Percentiles rank a stretch among this genome's conserved stretches.
Evolutionary conservation across 2,888 invertebrate genomes (phyloP).

Genomic region (Cacoxenus indagator): DNA sequence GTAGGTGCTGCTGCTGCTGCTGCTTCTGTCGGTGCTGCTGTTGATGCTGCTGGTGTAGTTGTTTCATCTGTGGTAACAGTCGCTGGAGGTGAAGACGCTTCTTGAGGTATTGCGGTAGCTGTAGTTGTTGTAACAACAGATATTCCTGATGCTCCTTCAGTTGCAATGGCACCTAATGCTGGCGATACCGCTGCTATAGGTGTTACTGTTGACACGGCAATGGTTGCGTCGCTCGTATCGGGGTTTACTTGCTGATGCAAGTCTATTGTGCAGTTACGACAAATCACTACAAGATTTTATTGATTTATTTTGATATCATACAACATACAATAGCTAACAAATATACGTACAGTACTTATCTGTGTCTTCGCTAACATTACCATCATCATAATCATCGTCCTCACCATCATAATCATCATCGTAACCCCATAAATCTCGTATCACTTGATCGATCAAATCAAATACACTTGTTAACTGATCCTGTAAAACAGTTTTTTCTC

Average conservation of each 20-base stretch:
- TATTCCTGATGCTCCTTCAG: conserved; percentile 7
- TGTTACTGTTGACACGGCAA: neutral
- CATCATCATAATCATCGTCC: no score
- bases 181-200: conserved; percentile 10
- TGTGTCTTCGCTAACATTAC: no score
- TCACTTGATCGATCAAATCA: no score
- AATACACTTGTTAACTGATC: no score
- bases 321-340: no score
- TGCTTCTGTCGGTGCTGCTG: conserved; percentile 7
- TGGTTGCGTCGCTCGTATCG: neutral
- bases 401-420: no score
- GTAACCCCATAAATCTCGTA: no score
- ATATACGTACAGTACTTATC: no score
- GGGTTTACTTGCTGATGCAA: neutral
- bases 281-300: no score
- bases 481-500: no score
- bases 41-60: conserved; percentile 19
- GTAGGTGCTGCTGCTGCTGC: conserved; percentile 15
- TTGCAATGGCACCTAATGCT: neutral
- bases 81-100: conserved; percentile 24
- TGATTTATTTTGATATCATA: no score
- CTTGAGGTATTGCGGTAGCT: conserved; percentile 24
- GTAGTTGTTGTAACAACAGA: conserved; percentile 12
- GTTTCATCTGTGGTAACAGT: conserved; percentile 29
- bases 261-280: no score